Percentiles rank a stretch among this genome's conserved stretches.
phyloP scores from a whole-genome alignment of 2,888 invertebrate species.

The Papilio demoleus region DNA sequence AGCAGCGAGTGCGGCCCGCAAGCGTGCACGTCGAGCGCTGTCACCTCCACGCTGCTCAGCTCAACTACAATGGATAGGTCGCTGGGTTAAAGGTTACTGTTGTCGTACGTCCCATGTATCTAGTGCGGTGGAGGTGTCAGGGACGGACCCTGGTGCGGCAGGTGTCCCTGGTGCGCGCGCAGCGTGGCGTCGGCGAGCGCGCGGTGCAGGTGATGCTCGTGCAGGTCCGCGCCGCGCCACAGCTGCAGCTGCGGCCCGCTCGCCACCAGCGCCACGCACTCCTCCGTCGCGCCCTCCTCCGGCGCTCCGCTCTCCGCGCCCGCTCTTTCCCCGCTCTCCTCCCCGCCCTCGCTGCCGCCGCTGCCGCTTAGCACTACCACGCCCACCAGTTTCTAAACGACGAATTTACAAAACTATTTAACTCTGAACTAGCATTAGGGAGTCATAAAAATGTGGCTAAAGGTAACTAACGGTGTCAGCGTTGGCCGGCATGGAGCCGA shows the following conservation, averaged over 20 bases:
- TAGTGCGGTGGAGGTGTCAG: too few species aligned
- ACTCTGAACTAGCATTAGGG: too few species aligned
- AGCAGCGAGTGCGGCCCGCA: conserved; percentile 81
- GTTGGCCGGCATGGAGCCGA: conserved; percentile 88
- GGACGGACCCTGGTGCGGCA: conserved; percentile 46
- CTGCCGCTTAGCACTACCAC: conserved; percentile 84
- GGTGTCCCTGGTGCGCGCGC: conserved; percentile 50
- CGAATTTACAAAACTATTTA: too few species aligned
- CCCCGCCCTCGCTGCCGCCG: conserved; percentile 80
- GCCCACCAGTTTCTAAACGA: conserved; percentile 87
- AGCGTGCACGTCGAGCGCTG: conserved; percentile 91
- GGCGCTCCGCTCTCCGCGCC: conserved; percentile 77
- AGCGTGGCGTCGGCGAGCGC: conserved; percentile 89
- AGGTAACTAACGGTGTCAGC: conserved; percentile 83
- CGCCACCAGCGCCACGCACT: conserved; percentile 81
- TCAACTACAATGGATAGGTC: conserved; percentile 67
- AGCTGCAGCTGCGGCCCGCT: conserved; percentile 93
- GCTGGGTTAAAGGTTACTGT: neutral
- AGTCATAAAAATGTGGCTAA: neutral
- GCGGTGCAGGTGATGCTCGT: conserved; percentile 89
- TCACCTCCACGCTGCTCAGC: conserved; percentile 86
- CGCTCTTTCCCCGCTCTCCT: conserved; percentile 79
- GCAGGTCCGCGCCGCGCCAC: conserved; percentile 90
- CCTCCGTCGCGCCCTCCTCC: conserved; percentile 48
- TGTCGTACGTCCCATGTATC: too few species aligned